Base-by-base conservation (phyloP, 2,113 vertebrate species). In the Emydura subglobosa region DNA sequence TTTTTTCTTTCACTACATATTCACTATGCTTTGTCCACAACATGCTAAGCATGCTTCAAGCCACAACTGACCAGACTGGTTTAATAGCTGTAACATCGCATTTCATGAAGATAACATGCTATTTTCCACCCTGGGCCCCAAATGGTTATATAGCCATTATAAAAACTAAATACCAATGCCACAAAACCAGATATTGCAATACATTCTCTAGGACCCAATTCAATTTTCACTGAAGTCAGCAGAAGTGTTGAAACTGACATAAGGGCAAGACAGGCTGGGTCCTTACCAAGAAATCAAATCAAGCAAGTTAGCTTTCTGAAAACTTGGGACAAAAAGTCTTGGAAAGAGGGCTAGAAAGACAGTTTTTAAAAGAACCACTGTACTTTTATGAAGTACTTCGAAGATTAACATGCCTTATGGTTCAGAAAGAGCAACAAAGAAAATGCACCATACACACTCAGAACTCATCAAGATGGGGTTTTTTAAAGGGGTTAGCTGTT, bases 1-100 rank as follows among this genome's bases (percentile, higher is more conserved):
- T 47, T 83, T 57, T 82, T 8, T 93, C 89, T 93, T 96, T 61
- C 54, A 93, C 50, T 7, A 91, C n/a, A 44, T 1, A 92, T 54
- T 79, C 47, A 79, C 25, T n/a, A 29, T 16, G 51, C 2, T 78
- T 80, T 88, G 86, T 39, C 12, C 31, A 72, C 3, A 79, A 65
- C 25, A 17, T 29, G 19, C 27, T 80, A 21, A 68, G 9, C 22
- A 74, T 4, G 17, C 6, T 89, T 94, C 16, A 83, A 68, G 49
- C 21, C 44, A 85, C 27, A 93, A 83, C 3, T 39, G 13, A 83
- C 59, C 7, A 25, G 1, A 3, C 6, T 80, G 3, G 2, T 51
- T 49, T 86, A 53, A 51, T 81, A 82, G 0, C 5, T 55, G 55
- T 51, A 74, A 89, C 22, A 53, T 29, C 39, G 17, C 0, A 74